Evolutionary conservation across 1,140 invertebrate species (phyloP).

Genomic region (Metaphire vulgaris): DNA sequence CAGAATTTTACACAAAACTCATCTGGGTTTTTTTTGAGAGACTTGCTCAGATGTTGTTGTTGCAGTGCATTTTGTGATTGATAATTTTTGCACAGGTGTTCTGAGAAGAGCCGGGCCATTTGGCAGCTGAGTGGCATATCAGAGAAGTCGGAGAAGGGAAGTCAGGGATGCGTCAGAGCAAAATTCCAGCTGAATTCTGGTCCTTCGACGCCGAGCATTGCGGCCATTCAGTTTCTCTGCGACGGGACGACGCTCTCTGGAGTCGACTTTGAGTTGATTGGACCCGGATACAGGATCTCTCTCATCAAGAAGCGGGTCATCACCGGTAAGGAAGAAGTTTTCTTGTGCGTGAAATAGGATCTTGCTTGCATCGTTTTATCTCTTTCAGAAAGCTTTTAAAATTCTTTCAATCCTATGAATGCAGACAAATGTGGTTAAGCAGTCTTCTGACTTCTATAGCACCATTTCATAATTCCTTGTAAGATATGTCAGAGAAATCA

Average conservation of each 20-base stretch:
- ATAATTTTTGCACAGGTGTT: constrained; percentile 59
- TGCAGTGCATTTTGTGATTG: too few relatives aligned
- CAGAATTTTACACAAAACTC: too few relatives aligned
- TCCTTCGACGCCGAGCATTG: constrained; percentile 36
- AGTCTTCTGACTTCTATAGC: too few relatives aligned
- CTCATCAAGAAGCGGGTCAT: constrained; percentile 88
- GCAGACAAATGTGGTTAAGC: too few relatives aligned
- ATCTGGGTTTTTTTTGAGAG: too few relatives aligned
- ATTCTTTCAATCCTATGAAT: too few relatives aligned
- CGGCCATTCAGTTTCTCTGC: constrained; percentile 87
- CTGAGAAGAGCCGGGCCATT: constrained; percentile 70
- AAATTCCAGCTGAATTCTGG: constrained; percentile 67
- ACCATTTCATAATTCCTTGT: too few relatives aligned
- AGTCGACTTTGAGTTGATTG: constrained; percentile 81
- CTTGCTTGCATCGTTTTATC: too few relatives aligned
- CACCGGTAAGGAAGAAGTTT: constrained; percentile 80
- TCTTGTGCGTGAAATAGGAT: too few relatives aligned
- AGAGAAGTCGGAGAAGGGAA: constrained; percentile 73
- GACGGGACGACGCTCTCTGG: constrained; percentile 89
- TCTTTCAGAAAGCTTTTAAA: too few relatives aligned
- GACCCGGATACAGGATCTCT: constrained; percentile 81
- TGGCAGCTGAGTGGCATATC: constrained; percentile 91
- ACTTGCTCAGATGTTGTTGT: too few relatives aligned
- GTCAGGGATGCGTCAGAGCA: constrained; percentile 82
- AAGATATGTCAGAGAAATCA: too few relatives aligned